Evolutionary conservation across 2,888 invertebrate species (phyloP).

Genomic region (Caenorhabditis afra): DNA sequence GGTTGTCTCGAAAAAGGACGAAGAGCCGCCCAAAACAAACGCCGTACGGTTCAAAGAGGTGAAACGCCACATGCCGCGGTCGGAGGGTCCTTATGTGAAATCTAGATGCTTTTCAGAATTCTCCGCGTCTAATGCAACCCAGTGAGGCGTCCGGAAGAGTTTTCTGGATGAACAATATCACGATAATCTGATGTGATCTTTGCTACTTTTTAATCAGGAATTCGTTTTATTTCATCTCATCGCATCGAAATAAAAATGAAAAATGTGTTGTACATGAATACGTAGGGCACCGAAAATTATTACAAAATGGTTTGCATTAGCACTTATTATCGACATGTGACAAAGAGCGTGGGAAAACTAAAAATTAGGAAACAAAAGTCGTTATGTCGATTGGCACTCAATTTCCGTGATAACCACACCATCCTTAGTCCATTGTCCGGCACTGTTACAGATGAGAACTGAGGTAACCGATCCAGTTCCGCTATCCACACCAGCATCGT

Average conservation of each 20-base stretch:
- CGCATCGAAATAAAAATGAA: background rate
- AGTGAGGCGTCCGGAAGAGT: constrained; percentile 60
- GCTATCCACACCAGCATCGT: constrained; percentile 23
- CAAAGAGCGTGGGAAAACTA: background rate
- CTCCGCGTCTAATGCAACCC: constrained; percentile 69
- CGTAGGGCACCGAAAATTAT: background rate
- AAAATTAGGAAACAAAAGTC: background rate
- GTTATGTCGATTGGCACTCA: constrained; percentile 43
- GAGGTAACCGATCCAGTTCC: constrained; percentile 20
- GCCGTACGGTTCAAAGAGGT: constrained; percentile 51
- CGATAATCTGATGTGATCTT: constrained; percentile 37
- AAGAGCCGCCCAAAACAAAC: constrained; percentile 43
- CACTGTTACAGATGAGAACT: constrained; percentile 26
- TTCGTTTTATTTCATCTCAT: background rate
- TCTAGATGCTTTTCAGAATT: constrained; percentile 64
- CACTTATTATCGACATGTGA: background rate
- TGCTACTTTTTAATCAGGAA: background rate
- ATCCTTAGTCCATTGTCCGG: constrained; percentile 47
- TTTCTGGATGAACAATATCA: constrained; percentile 61
- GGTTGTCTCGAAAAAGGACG: constrained; percentile 39
- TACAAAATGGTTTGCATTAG: background rate
- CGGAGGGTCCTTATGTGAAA: background rate
- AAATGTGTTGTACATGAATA: background rate
- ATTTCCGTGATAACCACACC: constrained; percentile 49
- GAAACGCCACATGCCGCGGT: background rate